A percentile compares a stretch with the other conserved stretches of the same genome.
These are phyloP conservation scores for Alfaro cultratus DNA, from an alignment of 2,797 vertebrate species.

Conservation along the genomic window DNA sequence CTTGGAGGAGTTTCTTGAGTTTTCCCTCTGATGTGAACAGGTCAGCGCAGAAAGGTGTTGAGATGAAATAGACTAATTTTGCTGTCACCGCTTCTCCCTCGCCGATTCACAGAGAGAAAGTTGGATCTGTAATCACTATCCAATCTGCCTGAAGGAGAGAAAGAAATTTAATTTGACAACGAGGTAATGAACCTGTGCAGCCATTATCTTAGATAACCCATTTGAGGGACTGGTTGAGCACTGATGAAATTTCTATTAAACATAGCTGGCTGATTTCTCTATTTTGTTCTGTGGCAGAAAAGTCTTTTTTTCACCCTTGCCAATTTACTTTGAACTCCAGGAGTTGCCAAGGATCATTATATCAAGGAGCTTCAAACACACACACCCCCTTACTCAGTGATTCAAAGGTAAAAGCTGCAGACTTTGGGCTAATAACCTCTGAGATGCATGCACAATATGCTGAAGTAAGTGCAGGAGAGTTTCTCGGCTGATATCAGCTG, in stretches of 20 bases:
- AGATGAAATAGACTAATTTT: slow-evolving; percentile 59
- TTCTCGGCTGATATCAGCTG: neutral
- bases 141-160: slow-evolving; percentile 83
- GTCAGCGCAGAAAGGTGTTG: slow-evolving; percentile 38
- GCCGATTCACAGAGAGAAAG: slow-evolving; percentile 60
- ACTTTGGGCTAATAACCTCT: slow-evolving; percentile 75
- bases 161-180: slow-evolving; percentile 86
- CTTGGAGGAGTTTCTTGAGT: slow-evolving; percentile 10
- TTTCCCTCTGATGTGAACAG: slow-evolving; percentile 31
- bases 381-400: slow-evolving; percentile 78
- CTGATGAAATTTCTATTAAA: slow-evolving; percentile 87
- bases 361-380: slow-evolving; percentile 82
- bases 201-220: slow-evolving; percentile 86
- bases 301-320: slow-evolving; percentile 72
- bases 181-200: slow-evolving; percentile 85
- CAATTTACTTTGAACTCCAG: slow-evolving; percentile 85
- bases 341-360: slow-evolving; percentile 83
- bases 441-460: slow-evolving; percentile 64
- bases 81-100: slow-evolving; percentile 51
- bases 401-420: slow-evolving; percentile 78
- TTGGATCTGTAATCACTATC: slow-evolving; percentile 83
- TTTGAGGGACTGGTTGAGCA: slow-evolving; percentile 84
- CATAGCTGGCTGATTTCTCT: slow-evolving; percentile 85
- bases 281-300: slow-evolving; percentile 80
- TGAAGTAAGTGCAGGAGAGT: slow-evolving; percentile 37